phyloP scores from a whole-genome alignment of 2,113 vertebrate genomes.

The Sturnus vulgaris region DNA sequence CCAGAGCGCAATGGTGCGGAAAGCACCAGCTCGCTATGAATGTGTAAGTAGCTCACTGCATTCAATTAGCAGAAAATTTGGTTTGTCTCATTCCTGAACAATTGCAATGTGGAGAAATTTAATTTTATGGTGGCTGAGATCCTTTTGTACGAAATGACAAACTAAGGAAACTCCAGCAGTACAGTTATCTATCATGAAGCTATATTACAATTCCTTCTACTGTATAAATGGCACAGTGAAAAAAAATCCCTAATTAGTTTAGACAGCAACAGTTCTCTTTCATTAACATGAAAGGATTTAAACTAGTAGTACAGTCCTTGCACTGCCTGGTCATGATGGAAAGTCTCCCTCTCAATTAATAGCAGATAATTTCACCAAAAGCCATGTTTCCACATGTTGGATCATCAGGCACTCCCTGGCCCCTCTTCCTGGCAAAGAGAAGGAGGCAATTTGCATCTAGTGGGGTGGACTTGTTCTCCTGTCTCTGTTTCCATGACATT shows the following conservation, averaged over 20 bases:
- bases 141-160: constrained; percentile 51
- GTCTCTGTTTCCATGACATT: neutral
- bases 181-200: constrained; percentile 28
- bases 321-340: neutral
- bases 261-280: neutral
- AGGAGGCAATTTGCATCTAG: neutral
- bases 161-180: constrained; percentile 17
- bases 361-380: neutral
- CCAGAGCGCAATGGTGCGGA: neutral
- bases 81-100: constrained; percentile 42
- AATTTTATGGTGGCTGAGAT: constrained; percentile 60
- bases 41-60: neutral
- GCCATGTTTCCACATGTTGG: fast-evolving
- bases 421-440: neutral
- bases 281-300: neutral
- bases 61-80: constrained; percentile 63
- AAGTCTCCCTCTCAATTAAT: neutral
- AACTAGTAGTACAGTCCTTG: neutral
- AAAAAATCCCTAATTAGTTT: constrained; percentile 17
- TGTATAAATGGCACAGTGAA: constrained; percentile 25
- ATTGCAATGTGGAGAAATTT: constrained; percentile 42
- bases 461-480: neutral
- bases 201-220: constrained; percentile 19
- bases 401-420: neutral
- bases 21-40: neutral